phyloP scores from a whole-genome alignment of 2,113 vertebrate species.

The Cricetomys ansorgei region DNA sequence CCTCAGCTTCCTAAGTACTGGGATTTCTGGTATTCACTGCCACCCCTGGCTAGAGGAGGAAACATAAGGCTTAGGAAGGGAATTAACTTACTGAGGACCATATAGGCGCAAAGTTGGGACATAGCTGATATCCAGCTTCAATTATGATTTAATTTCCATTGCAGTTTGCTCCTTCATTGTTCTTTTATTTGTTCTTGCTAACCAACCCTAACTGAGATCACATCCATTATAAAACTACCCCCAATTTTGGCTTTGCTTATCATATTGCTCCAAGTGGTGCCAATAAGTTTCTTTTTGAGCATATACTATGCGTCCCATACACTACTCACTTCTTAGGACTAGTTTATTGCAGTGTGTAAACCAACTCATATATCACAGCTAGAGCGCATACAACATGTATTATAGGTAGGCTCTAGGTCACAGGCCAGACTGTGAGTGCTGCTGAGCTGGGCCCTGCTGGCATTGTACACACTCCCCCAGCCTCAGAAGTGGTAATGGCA shows the following conservation, averaged over 20 bases:
- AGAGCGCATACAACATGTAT: background rate
- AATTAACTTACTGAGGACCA: constrained; percentile 9
- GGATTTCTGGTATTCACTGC: background rate
- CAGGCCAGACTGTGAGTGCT: background rate
- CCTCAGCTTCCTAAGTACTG: background rate
- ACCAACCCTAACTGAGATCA: background rate
- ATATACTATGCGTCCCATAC: background rate
- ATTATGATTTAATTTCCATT: constrained; percentile 40
- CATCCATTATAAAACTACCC: constrained; percentile 12
- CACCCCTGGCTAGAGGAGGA: background rate
- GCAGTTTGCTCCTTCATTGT: background rate
- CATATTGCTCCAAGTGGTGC: background rate
- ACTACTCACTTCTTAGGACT: background rate
- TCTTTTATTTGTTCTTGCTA: constrained; percentile 51
- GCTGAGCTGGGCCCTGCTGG: background rate
- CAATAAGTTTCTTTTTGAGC: constrained; percentile 2
- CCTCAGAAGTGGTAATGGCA: background rate
- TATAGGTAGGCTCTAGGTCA: constrained; percentile 13
- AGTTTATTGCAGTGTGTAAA: background rate
- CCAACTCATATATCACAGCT: background rate
- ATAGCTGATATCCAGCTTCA: background rate
- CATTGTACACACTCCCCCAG: background rate
- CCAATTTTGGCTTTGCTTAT: constrained; percentile 26
- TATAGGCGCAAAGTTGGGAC: background rate
- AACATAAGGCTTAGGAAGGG: background rate